Base-by-base conservation (phyloP, 1,140 invertebrate genomes). In the Brachionus manjavacas region DNA sequence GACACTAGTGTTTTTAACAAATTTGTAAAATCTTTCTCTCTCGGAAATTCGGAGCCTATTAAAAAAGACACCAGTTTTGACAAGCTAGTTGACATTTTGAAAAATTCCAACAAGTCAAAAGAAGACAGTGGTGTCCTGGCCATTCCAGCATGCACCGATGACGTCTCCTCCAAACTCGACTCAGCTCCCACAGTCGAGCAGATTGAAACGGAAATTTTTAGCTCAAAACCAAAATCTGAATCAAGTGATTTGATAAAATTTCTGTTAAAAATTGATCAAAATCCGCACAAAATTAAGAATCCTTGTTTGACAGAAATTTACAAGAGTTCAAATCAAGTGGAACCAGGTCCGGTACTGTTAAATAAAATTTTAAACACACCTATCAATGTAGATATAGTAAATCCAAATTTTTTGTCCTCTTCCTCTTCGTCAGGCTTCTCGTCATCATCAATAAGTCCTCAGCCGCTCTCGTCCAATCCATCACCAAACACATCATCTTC, bases 261-360 rank as follows among this genome's bases (percentile, higher is more conserved):
- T 46, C 28, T 76, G 16, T 28, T 76, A 49, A 76, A 76, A 76
- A 76, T 76, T 76, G 41, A 76, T 39, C 41, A 49, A 76, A 76
- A 76, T 49, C 43, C 39, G 16, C n/a, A 25, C 8, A 76, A 76
- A 76, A 76, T 49, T n/a, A 39, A 35, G n/a, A 72, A 72, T 72
- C 68, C 31, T 11, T 20, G 14, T 46, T 16, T 72, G 31, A 41
- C n/a, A 41, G 68, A 72, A 41, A 9, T 20, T 41, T 72, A 41
- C 31, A 72, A 72, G 35, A 70, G n/a, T 70, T 70, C 66, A 20
- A 41, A 41, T 23, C 25, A 49, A 35, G 7, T 39, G 16, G 31
- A 74, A 43, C 31, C 31, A 16, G 39, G 35, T 7, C 39, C 70
- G 6, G 39, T 11, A 16, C 35, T 74, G 9, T 41, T 74, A 20